Base-by-base conservation (phyloP, 1,140 invertebrate genomes). In the Pseudomyrmex gracilis region DNA sequence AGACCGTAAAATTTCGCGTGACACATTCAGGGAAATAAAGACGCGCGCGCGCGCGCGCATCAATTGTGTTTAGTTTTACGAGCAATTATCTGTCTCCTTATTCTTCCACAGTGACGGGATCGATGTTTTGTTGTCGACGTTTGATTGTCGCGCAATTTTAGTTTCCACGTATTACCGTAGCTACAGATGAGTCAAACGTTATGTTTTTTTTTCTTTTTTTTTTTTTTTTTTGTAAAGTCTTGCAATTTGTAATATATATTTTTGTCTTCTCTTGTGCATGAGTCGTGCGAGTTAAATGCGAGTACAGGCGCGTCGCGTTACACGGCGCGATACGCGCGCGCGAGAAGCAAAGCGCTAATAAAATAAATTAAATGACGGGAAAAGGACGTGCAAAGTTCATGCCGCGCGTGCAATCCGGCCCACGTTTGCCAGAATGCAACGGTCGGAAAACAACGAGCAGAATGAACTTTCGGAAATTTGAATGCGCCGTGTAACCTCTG, bases 381-480 rank as follows among this genome's bases (percentile, higher is more conserved):
- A 43, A 63, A 49, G 53, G 17, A 67, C 9, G 13, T 12, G 24
- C 15, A 34, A 22, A 12, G 5, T 5, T 43, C 53, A 47, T 22
- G 24, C 49, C 43, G 57, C 17, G 57, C 67, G 34, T 70, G n/a
- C n/a, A 82, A 82, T 74, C 78, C 45, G 57, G 58, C 5, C 5
- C 45, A 20, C 22, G 68, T 74, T 63, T 34, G 34, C 43, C 78
- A 73, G 49, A 20, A 20, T 43, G 70, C 58, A 63, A 45, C 17
- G 34, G 43, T 68, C 22, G 68, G 24, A 15, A 13, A 80, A 22
- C 43, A 60, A 60, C 45, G 12, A 17, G 47, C 73, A 22, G 43
- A 53, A 66, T 82, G 47, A 84, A 84, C 67, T 84, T 84, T 82
- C 60, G 83, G 58, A 73, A 49, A 84, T 71, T 80, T 43, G 47